Evolutionary conservation across 2,888 invertebrate species (phyloP).

Genomic region (Andrena minutula): DNA sequence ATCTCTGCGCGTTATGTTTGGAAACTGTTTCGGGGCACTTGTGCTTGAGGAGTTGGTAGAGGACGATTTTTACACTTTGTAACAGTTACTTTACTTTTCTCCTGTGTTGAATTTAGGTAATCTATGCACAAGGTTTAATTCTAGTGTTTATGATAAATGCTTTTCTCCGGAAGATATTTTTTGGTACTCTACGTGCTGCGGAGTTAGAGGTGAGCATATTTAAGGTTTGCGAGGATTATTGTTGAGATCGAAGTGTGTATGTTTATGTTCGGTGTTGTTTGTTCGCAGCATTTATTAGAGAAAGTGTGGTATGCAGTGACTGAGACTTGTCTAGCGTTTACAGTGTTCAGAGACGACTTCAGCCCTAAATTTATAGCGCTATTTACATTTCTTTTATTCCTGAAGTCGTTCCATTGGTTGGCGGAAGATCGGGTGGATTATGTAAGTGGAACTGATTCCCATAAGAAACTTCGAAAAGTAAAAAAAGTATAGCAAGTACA

Average conservation of each 20-base stretch:
- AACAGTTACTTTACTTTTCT: constrained; percentile 9
- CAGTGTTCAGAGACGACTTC: constrained; percentile 99
- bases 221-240: not conserved
- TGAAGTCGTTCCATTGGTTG: constrained; percentile 99
- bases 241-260: not conserved
- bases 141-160: constrained; percentile 97
- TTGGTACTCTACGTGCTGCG: constrained; percentile 97
- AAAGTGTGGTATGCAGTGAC: constrained; percentile 99
- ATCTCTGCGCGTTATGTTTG: not conserved
- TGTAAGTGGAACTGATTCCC: constrained; percentile 88
- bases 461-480: too few relatives aligned
- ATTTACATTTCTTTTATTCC: constrained; percentile 97
- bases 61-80: not conserved
- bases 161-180: constrained; percentile 96
- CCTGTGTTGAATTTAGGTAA: constrained; percentile 90
- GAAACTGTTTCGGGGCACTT: not conserved
- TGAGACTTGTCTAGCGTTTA: constrained; percentile 99
- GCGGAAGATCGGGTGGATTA: constrained; percentile 99
- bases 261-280: not conserved
- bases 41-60: not conserved
- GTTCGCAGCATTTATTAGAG: constrained; percentile 96
- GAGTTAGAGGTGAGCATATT: constrained; percentile 93
- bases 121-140: constrained; percentile 98
- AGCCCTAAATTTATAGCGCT: constrained; percentile 99
- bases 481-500: too few relatives aligned